Base-by-base conservation (phyloP, 2,888 invertebrate genomes). In the Scaptomyza reducta region DNA sequence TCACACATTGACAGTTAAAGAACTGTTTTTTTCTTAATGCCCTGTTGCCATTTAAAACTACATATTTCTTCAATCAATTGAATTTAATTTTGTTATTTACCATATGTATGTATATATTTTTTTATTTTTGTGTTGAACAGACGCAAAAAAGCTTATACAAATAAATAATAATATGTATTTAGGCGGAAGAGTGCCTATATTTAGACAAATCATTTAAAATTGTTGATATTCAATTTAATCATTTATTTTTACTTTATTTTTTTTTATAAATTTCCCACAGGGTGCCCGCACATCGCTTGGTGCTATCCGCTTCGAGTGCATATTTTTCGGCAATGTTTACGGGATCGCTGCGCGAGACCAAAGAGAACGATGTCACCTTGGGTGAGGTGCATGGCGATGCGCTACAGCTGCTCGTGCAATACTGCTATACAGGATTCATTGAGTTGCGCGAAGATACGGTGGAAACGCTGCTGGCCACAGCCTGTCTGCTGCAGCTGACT, bases 241-340 rank as follows among this genome's bases (percentile, higher is more conserved):
- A 29, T 6, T 1, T 6, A 29, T 6, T 7, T 6, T 29, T 5
- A 25, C 25, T 4, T 29, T 6, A n/a, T n/a, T n/a, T 22, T 31
- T 31, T 31, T 2, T 6, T 31, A 1, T 31, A 6, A 5, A 31
- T 31, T 9, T 10, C 2, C 7, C 33, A 57, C 87, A 94, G 95
- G 82, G 95, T 97, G 84, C 94, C 95, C 71, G 97, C 97, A 29
- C 97, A 97, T 92, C 95, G 97, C 88, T 93, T 98, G 75, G 96
- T 98, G 55, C 93, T 98, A 74, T 96, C 97, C 81, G 97, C 98
- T 44, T 96, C 97, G 63, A 97, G 97, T 81, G 97, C 97, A 91
- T 98, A 98, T 92, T 98, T 98, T 93, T 95, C 96, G 45, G 97
- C 97, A 44, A 98, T 98, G 98, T 98, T 98, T 90, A 98, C 97